phyloP scores from a whole-genome alignment of 2,888 invertebrate species.

The Sinohyriopsis cumingii region DNA sequence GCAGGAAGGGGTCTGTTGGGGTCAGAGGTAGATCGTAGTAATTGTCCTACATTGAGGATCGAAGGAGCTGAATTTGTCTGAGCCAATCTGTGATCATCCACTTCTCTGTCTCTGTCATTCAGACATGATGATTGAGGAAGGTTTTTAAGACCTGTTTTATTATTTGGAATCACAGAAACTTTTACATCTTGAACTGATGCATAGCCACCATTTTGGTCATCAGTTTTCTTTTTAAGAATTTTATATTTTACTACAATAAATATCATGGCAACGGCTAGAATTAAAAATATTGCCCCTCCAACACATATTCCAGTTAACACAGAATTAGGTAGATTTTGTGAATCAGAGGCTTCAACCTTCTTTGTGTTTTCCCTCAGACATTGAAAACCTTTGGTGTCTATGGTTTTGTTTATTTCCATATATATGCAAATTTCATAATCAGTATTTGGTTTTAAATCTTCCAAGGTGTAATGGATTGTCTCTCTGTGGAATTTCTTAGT shows the following conservation, averaged over 20 bases:
- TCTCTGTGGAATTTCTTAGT: neutral
- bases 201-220: conserved; percentile 4
- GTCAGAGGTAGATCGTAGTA: conserved; percentile 10
- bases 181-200: neutral
- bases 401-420: too few relatives aligned
- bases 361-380: too few relatives aligned
- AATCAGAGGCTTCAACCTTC: too few relatives aligned
- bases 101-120: too few relatives aligned
- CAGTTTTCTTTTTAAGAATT: conserved; percentile 11
- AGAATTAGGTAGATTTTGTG: too few relatives aligned
- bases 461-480: neutral
- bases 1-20: conserved; percentile 35
- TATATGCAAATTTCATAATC: neutral
- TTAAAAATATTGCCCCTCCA: conserved; percentile 6
- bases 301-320: too few relatives aligned
- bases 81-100: neutral
- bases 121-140: too few relatives aligned
- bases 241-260: conserved; percentile 32
- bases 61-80: conserved; percentile 36
- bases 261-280: conserved; percentile 22
- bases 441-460: conserved; percentile 3
- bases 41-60: conserved; percentile 25
- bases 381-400: too few relatives aligned
- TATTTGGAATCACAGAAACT: conserved; percentile 5
- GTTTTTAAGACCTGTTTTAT: neutral